These are phyloP conservation scores for Eubasilissa splendida DNA, from an alignment of 2,888 invertebrate genomes.

Conservation along the genomic window DNA sequence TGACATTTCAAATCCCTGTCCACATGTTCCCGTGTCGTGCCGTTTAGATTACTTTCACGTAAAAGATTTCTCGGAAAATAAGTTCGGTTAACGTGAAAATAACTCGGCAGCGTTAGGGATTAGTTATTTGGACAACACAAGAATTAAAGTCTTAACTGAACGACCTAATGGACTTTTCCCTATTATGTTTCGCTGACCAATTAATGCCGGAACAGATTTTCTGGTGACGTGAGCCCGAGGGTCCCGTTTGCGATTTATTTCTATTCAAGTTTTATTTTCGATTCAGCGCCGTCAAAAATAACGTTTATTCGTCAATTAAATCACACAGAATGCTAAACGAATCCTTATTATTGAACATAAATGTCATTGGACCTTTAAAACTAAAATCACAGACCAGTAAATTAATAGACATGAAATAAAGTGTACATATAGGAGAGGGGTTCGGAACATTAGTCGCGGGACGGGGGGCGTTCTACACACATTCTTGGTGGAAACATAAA, in stretches of 20 bases:
- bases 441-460: too few species aligned
- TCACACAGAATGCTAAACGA: too few species aligned
- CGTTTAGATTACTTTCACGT: slow-evolving; percentile 6
- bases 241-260: background rate
- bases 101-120: background rate
- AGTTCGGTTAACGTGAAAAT: slow-evolving; percentile 5
- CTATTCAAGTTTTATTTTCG: background rate
- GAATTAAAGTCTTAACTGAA: slow-evolving; percentile 8
- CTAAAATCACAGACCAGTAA: too few species aligned
- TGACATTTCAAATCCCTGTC: background rate
- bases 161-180: background rate
- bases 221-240: background rate
- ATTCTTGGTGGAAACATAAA: too few species aligned
- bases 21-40: background rate
- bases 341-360: too few species aligned
- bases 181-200: background rate
- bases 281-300: too few species aligned
- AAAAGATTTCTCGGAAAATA: slow-evolving; percentile 17
- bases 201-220: background rate
- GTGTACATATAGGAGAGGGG: too few species aligned
- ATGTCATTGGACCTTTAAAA: too few species aligned
- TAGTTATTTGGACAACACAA: slow-evolving; percentile 2
- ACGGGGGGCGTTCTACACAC: too few species aligned
- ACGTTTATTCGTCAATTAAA: too few species aligned
- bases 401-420: too few species aligned